Conservation (phyloP, 2,113 vertebrate genomes). For the Cyprinodon brontotheroides region DNA sequence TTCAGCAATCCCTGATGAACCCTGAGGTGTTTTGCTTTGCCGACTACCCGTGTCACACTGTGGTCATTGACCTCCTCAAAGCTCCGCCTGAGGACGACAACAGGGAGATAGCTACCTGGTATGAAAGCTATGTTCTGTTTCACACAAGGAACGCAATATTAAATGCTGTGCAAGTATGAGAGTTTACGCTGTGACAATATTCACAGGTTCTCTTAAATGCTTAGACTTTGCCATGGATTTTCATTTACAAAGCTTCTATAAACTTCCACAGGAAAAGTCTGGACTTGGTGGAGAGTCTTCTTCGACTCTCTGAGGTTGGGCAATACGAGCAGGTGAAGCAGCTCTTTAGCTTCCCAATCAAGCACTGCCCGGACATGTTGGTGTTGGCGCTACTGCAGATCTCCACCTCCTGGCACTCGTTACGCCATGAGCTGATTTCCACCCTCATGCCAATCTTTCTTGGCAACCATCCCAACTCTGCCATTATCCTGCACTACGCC, state of each 20-base stretch:
- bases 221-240: background rate
- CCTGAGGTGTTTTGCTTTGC: constrained; percentile 98
- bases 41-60: constrained; percentile 94
- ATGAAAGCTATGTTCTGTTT: constrained; percentile 39
- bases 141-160: background rate
- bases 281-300: constrained; percentile 95
- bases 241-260: background rate
- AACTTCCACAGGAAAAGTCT: constrained; percentile 90
- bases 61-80: constrained; percentile 97
- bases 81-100: constrained; percentile 99
- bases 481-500: constrained; percentile 99
- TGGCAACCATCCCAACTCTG: constrained; percentile 98
- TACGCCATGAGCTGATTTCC: constrained; percentile 98
- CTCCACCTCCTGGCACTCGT: constrained; percentile 96
- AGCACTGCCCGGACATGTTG: constrained; percentile 98
- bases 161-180: background rate
- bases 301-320: constrained; percentile 93
- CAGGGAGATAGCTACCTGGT: constrained; percentile 98
- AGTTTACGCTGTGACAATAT: background rate
- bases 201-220: background rate
- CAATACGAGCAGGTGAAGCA: constrained; percentile 99
- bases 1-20: constrained; percentile 97
- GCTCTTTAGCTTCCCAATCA: constrained; percentile 97
- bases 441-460: constrained; percentile 99
- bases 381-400: constrained; percentile 96